Evolutionary conservation across 2,888 invertebrate species (phyloP), one percentile per base, ranked within the genome.

Genomic region (Stenoptilia bipunctidactyla): DNA sequence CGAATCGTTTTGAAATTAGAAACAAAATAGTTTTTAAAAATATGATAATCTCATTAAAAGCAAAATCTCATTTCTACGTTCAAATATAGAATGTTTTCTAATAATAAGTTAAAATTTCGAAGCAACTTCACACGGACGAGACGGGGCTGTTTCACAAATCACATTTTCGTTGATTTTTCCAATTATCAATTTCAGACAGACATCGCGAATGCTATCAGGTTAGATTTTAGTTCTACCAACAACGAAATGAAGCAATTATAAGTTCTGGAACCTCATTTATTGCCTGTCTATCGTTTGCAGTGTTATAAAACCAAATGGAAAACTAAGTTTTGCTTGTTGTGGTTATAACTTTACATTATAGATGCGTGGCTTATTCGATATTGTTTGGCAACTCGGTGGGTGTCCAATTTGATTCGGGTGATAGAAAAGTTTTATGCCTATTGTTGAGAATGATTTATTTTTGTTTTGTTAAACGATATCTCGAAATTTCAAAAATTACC

Each of bases 211-310:
- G 64, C 66, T 61, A 65, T 61, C 13, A 9, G 58, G 61, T 61
- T 55, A 58, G 59, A 58, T 62, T 53, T 56, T 54, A 56, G 46
- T 50, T 47, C 47, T 46, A 56, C 45, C 53, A 61, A 66, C 66
- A 67, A 66, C 68, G 68, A 71, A 80, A 82, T 79, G 71, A 77
- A 79, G 79, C 80, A 80, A 80, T 82, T 82, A 80, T 76, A 82
- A 80, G 77, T 82, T 80, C 61, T 52, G 65, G 67, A 66, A 69
- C 63, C 67, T 74, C 76, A 74, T 79, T 79, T 79, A 82, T 82
- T 71, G 71, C 74, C 63, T 72, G 75, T 74, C 77, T 77, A 77
- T 80, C 74, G 75, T 62, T 65, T 55, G 59, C 61, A 60, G 69
- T n/a, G n/a, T 72, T 69, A 70, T 75, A 77, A 74, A 75, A 77